Evolutionary conservation across 2,797 vertebrate species (phyloP).

Genomic region (Aplochiton taeniatus): DNA sequence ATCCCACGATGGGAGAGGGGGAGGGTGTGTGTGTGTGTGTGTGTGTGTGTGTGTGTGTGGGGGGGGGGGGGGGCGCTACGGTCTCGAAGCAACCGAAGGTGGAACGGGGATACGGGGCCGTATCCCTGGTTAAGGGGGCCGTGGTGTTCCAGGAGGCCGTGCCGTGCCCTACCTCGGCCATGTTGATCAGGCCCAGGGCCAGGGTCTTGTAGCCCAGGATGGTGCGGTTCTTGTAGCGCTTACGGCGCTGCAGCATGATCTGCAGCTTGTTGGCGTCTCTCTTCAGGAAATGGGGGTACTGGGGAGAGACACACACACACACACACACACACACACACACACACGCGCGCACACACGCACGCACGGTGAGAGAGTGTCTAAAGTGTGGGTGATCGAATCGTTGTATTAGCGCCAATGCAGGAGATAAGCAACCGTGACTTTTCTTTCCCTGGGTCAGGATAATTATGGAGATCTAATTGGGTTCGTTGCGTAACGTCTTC

Average conservation of each 20-base stretch:
- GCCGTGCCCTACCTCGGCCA: constrained; percentile 82
- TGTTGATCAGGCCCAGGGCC: constrained; percentile 88
- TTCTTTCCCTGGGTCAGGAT: constrained; percentile 16
- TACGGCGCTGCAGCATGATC: constrained; percentile 88
- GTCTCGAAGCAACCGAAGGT: no score
- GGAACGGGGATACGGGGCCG: no score
- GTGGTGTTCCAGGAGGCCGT: neutral
- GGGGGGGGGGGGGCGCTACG: no score
- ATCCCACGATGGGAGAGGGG: no score
- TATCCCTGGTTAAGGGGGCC: no score
- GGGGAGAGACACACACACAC: constrained; percentile 4
- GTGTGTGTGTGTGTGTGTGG: no score
- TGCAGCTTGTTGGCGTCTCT: constrained; percentile 91
- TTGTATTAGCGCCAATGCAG: neutral
- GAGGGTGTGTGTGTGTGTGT: no score
- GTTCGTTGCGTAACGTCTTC: constrained; percentile 15
- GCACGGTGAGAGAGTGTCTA: neutral
- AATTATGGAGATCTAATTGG: constrained; percentile 18
- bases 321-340: constrained; percentile 12
- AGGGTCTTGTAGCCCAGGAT: constrained; percentile 91
- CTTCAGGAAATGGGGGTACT: constrained; percentile 92
- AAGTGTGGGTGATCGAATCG: neutral
- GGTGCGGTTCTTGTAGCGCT: constrained; percentile 88
- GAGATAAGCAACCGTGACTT: neutral
- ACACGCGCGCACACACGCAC: neutral